A percentile compares a stretch with the other conserved stretches of the same genome.
Conservation (phyloP, 2,797 vertebrate species). For the Tokudaia tokunoshimensis region DNA sequence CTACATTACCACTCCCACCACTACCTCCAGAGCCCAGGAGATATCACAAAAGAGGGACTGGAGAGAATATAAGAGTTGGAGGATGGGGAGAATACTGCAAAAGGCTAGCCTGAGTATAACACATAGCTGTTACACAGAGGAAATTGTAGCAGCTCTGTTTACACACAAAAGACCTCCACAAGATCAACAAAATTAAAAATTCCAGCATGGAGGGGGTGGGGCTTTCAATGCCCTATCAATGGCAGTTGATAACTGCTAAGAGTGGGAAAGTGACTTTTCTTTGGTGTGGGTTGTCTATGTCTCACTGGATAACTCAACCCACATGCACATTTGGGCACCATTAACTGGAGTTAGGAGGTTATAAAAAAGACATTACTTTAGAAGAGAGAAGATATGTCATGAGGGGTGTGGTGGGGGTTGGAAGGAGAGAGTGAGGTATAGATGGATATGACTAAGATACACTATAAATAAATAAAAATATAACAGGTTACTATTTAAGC, state of each 20-base stretch:
- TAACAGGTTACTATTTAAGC: slow-evolving; percentile 9
- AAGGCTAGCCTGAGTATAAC: background rate
- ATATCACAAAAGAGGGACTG: background rate
- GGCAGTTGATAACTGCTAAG: background rate
- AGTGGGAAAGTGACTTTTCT: background rate
- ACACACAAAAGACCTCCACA: background rate
- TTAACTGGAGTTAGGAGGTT: background rate
- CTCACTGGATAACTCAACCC: background rate
- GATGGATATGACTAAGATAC: background rate
- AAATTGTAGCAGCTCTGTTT: background rate
- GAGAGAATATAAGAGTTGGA: background rate
- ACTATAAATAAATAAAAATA: background rate
- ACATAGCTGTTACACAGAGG: background rate
- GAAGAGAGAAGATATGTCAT: background rate
- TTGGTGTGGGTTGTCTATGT: background rate
- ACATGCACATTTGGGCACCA: background rate
- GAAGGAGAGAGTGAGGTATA: background rate
- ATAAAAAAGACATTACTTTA: background rate
- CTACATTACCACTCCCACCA: background rate
- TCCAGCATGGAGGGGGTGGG: background rate
- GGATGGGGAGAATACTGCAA: background rate
- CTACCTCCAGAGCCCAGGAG: background rate
- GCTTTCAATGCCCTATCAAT: background rate
- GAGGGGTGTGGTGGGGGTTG: background rate
- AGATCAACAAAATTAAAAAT: background rate